phyloP scores from a whole-genome alignment of 2,113 vertebrate genomes.

The Mola mola region DNA sequence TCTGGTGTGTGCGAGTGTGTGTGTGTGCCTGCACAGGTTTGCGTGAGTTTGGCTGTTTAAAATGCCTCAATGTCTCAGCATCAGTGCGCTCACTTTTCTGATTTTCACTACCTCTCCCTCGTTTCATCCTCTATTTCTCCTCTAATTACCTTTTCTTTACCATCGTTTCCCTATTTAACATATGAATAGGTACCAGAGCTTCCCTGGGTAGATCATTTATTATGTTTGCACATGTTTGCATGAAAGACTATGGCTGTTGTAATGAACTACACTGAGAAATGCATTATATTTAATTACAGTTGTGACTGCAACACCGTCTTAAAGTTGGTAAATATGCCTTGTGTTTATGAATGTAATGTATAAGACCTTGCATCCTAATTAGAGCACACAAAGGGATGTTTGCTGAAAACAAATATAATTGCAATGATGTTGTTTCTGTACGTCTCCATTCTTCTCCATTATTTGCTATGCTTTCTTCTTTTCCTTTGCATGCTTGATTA shows the following conservation, averaged over 20 bases:
- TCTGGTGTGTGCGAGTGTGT: conserved; percentile 1
- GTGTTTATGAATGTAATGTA: conserved; percentile 26
- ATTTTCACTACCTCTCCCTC: conserved; percentile 42
- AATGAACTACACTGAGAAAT: conserved; percentile 36
- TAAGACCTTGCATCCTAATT: conserved; percentile 48
- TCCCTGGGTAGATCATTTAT: conserved; percentile 39
- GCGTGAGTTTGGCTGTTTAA: conserved; percentile 14
- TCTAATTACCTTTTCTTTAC: conserved; percentile 61
- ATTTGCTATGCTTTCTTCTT: neutral
- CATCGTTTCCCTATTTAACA: conserved; percentile 60
- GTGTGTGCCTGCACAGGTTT: conserved; percentile 4
- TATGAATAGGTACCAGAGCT: conserved; percentile 51
- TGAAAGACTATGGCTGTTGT: conserved; percentile 18
- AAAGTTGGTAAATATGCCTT: conserved; percentile 47
- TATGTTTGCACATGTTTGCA: conserved; percentile 37
- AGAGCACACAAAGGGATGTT: conserved; percentile 18
- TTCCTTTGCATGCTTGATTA: neutral
- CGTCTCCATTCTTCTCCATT: neutral
- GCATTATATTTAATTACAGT: conserved; percentile 52
- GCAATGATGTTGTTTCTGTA: neutral
- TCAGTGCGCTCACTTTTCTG: conserved; percentile 54
- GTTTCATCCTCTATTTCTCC: conserved; percentile 30
- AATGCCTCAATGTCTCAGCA: conserved; percentile 41
- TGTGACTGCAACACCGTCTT: conserved; percentile 26
- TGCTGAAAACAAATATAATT: conserved; percentile 26